Percentiles rank a stretch among this genome's conserved stretches.
Conservation (phyloP, 1,140 invertebrate genomes). For the Drosophila takahashii region DNA sequence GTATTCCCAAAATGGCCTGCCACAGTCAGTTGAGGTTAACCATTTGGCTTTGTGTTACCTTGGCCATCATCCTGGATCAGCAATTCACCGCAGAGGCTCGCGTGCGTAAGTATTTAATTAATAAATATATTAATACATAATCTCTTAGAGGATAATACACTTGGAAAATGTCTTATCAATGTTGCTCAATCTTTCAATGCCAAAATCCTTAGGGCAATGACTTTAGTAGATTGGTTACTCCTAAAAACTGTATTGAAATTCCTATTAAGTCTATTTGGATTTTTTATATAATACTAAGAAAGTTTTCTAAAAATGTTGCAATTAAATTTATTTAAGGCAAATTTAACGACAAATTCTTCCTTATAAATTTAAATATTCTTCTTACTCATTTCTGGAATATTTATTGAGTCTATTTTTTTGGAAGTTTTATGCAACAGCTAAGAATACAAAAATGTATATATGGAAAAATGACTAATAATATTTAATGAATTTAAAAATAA, state of each 20-base stretch:
- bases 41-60: constrained; percentile 36
- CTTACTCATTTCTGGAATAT: too few species aligned
- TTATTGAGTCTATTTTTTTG: too few species aligned
- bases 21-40: constrained; percentile 14
- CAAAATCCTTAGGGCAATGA: not conserved
- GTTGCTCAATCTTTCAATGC: not conserved
- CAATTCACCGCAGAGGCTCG: constrained; percentile 30
- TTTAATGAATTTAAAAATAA: not conserved
- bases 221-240: not conserved
- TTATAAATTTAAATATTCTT: too few species aligned
- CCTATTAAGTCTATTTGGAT: too few species aligned
- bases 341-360: too few species aligned
- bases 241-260: too few species aligned
- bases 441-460: too few species aligned
- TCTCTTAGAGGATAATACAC: too few species aligned
- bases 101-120: constrained; percentile 47
- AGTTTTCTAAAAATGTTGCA: not conserved
- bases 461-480: not conserved
- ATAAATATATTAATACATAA: not conserved
- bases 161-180: not conserved
- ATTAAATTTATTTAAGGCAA: too few species aligned
- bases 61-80: constrained; percentile 36
- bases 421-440: too few species aligned
- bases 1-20: constrained; percentile 43
- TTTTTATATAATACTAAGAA: not conserved